A percentile compares a stretch with the other conserved stretches of the same genome.
Conservation (phyloP, 2,888 invertebrate species). For the Agonopterix arenella region DNA sequence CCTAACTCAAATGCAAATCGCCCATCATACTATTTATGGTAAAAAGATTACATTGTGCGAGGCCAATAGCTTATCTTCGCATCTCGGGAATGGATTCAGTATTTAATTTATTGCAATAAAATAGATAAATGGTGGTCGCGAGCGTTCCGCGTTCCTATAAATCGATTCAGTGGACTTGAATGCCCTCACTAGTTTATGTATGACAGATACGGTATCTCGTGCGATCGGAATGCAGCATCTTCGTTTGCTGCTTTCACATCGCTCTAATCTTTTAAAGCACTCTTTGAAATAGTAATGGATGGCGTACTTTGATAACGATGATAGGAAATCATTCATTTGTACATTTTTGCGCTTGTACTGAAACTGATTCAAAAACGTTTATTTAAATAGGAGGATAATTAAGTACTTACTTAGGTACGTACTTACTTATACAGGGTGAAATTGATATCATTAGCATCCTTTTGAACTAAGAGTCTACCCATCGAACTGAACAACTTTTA, state of each 20-base stretch:
- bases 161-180: slow-evolving; percentile 28
- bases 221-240: slow-evolving; percentile 33
- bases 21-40: slow-evolving; percentile 65
- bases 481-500: too few relatives aligned
- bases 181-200: slow-evolving; percentile 34
- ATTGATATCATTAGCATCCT: too few relatives aligned
- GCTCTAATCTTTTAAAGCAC: slow-evolving; percentile 26
- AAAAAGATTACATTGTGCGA: slow-evolving; percentile 73
- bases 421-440: too few relatives aligned
- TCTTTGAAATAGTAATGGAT: slow-evolving; percentile 31
- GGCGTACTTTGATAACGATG: slow-evolving; percentile 5
- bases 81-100: slow-evolving; percentile 59
- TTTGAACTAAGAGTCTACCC: too few relatives aligned
- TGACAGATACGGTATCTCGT: slow-evolving; percentile 44
- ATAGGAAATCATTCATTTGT: too few relatives aligned
- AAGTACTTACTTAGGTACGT: too few relatives aligned
- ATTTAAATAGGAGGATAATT: too few relatives aligned
- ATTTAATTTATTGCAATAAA: slow-evolving; percentile 73
- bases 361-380: too few relatives aligned
- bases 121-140: slow-evolving; percentile 60
- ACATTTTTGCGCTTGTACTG: too few relatives aligned
- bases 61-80: slow-evolving; percentile 59
- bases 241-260: slow-evolving; percentile 34
- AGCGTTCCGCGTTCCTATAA: slow-evolving; percentile 66
- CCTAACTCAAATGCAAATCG: slow-evolving; percentile 71